These are phyloP conservation scores for Lasioglossum zephyrum DNA, from an alignment of 2,888 invertebrate species.

Conservation along the genomic window DNA sequence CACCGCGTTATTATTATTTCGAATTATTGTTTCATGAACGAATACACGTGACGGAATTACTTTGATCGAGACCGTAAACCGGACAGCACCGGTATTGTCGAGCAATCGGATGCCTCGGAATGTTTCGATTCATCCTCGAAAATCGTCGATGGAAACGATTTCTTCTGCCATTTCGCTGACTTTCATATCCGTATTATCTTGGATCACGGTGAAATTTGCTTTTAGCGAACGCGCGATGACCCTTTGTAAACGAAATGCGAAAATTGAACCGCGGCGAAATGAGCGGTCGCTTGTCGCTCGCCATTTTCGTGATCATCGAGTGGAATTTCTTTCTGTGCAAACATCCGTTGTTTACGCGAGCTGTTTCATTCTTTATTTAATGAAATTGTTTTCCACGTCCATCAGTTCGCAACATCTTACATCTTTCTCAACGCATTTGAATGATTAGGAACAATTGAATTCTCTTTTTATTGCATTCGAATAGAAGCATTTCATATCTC, in stretches of 20 bases:
- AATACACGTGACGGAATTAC: neutral
- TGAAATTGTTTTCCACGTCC: neutral
- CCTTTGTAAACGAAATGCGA: neutral
- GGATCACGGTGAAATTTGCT: neutral
- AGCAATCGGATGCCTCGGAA: neutral
- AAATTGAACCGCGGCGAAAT: neutral
- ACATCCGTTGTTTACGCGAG: neutral
- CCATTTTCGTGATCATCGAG: neutral
- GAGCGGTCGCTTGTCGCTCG: neutral
- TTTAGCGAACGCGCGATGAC: neutral
- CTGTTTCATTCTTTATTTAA: no score
- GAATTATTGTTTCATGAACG: constrained; percentile 22
- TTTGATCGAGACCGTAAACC: neutral
- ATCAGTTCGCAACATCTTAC: neutral
- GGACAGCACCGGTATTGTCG: neutral
- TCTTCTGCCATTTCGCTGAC: neutral
- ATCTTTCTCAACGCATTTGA: neutral
- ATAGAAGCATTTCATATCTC: no score
- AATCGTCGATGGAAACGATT: neutral
- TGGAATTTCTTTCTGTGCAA: neutral
- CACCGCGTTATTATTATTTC: constrained; percentile 21
- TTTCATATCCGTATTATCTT: neutral
- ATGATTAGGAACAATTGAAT: neutral
- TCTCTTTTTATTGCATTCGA: no score
- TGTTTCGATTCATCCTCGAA: constrained; percentile 1